Base-by-base conservation (phyloP, 2,797 vertebrate species). In the Spinibarbus caldwelli region DNA sequence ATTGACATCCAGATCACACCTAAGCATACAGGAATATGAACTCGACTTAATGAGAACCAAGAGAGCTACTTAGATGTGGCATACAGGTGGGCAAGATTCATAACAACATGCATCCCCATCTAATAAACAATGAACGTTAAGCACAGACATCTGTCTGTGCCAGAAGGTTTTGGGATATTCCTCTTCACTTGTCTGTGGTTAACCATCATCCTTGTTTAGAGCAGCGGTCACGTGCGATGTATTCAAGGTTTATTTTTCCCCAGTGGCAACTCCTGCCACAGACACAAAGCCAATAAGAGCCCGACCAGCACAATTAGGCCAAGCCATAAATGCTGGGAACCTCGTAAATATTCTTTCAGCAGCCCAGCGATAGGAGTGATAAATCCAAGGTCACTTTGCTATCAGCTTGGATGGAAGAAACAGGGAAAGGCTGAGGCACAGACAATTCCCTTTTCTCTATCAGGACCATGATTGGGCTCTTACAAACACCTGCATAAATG, bases 311-410 rank as follows among this genome's bases (percentile, higher is more conserved):
- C 91, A 91, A 93, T 92, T 90, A 90, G 75, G 86, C 88, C 83
- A 71, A 87, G 85, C 88, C 85, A 85, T 84, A 86, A 89, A 76
- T 43, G 86, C 90, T 66, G 80, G 68, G 73, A 54, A 68, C 29
- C 82, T 89, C 85, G 76, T 93, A 89, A 93, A 93, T 92, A 92
- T 90, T 90, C 88, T 87, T 91, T 85, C 43, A 19, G 41, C 72
- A 34, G 66, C 59, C n/a, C 66, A 64, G 77, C 19, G 47, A 79
- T 62, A 23, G 41, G 19, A 57, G 79, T 47, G 38, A 87, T 86
- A 86, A 86, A 91, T 90, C 90, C 90, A 93, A 93, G 90, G 92
- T 92, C 92, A 93, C 90, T 93, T 90, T 92, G 82, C 82, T 59
- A 86, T 81, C 86, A 83, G 85, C 87, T 86, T 26, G 11, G 82